Base-by-base conservation (phyloP, 2,888 invertebrate genomes). In the Amblyteles armatorius region DNA sequence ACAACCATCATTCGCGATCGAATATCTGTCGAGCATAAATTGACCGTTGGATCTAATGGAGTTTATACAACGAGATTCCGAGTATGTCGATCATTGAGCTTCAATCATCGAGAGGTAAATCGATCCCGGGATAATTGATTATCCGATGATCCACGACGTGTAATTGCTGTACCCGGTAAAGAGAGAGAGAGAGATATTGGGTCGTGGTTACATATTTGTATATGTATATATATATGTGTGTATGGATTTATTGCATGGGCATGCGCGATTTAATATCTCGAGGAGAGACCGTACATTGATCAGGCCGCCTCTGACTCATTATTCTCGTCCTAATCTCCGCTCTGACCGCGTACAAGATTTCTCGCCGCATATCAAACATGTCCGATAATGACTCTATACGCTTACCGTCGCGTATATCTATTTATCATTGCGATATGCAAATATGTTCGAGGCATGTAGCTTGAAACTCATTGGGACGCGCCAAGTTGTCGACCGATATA, bases 81-180 rank as follows among this genome's bases (percentile, higher is more conserved):
- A 26, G 22, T 36, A 67, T 65, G 69, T 78, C 77, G 82, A 78
- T 72, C 77, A 72, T 72, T 22, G 36, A 22, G 55, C 77, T 82
- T 72, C 48, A 72, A 78, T 82, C 55, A 72, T 78, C 52, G 82
- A 29, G 19, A 40, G 48, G 52, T 22, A 33, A 78, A 55, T 78
- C 57, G 67, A 78, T 50, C 50, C 33, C 19, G 29, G 69, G 69
- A 76, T 81, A 76, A 81, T 76, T 81, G 81, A 76, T 81, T 74
- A 76, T 81, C 26, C 50, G 57, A 60, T 76, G 67, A 55, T 78
- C 36, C 68, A 13, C 55, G 16, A n/a, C 68, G 77, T 68, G 57
- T 78, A 69, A 81, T 81, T 76, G 57, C 74, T 74, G 1, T 1
- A 26, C 26, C 26, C 26, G 26, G 26, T 26, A 26, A 26, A 26